phyloP scores from a whole-genome alignment of 2,888 invertebrate genomes.

The Bimastos eiseni region DNA sequence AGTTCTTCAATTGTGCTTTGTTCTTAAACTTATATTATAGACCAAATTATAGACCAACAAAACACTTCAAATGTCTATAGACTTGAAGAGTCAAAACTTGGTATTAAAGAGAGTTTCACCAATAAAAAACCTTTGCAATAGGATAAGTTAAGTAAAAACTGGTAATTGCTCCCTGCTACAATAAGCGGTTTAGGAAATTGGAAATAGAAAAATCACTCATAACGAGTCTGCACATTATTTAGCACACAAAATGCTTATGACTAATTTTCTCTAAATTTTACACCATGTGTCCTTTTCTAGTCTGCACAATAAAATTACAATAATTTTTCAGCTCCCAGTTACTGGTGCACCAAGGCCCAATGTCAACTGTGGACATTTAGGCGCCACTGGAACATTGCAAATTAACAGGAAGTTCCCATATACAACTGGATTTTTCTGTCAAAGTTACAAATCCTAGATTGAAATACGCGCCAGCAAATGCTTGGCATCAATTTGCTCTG shows the following conservation, averaged over 20 bases:
- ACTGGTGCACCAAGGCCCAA: neutral
- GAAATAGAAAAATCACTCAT: neutral
- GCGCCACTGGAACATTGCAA: neutral
- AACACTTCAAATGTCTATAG: neutral
- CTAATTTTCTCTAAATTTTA: neutral
- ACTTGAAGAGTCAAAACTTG: neutral
- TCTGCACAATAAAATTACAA: neutral
- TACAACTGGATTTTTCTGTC: neutral
- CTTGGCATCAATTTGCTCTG: neutral
- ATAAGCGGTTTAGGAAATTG: neutral
- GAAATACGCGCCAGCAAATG: neutral
- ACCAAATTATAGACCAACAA: neutral
- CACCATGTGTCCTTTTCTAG: neutral
- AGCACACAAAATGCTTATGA: neutral
- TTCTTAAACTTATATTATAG: neutral
- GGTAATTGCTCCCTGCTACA: neutral
- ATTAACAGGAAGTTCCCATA: neutral
- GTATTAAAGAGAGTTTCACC: neutral
- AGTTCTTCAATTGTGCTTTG: neutral
- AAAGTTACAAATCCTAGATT: neutral
- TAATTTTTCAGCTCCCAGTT: neutral
- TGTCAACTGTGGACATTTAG: neutral
- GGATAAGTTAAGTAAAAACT: neutral
- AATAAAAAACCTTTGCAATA: neutral
- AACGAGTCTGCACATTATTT: neutral